A percentile compares a stretch with the other conserved stretches of the same genome.
Evolutionary conservation across 2,888 invertebrate species (phyloP).

Genomic region (Colostygia pectinataria): DNA sequence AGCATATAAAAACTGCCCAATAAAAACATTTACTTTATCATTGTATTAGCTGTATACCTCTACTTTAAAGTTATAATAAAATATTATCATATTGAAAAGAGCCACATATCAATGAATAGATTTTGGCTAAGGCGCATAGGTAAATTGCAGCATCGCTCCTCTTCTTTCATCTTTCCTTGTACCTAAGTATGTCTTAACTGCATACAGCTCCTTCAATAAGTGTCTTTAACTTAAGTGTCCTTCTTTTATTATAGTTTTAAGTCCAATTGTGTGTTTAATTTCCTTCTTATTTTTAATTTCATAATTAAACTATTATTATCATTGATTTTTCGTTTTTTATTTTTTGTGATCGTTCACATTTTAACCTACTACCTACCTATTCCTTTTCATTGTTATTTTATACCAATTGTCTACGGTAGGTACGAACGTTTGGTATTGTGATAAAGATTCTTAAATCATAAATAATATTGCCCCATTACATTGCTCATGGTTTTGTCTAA

Average conservation of each 20-base stretch:
- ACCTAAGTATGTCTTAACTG: slow-evolving; percentile 12
- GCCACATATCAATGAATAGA: slow-evolving; percentile 76
- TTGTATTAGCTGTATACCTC: slow-evolving; percentile 58
- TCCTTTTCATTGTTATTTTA: slow-evolving; percentile 49
- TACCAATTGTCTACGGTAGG: slow-evolving; percentile 65
- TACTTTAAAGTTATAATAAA: slow-evolving; percentile 38
- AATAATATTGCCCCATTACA: slow-evolving; percentile 28
- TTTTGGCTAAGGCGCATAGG: slow-evolving; percentile 65
- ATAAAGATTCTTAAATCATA: slow-evolving; percentile 17
- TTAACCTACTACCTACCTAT: slow-evolving; percentile 54
- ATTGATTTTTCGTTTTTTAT: slow-evolving; percentile 76
- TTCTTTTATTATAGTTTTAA: slow-evolving; percentile 76
- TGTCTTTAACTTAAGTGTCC: slow-evolving; percentile 57
- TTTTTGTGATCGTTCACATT: slow-evolving; percentile 51
- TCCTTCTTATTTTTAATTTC: slow-evolving; percentile 81
- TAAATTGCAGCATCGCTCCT: slow-evolving; percentile 37
- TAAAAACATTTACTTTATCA: slow-evolving; percentile 59
- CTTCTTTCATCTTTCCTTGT: slow-evolving; percentile 23
- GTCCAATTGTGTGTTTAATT: slow-evolving; percentile 79
- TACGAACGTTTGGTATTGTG: slow-evolving; percentile 35
- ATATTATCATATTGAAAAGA: slow-evolving; percentile 55
- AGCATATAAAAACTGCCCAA: slow-evolving; percentile 62
- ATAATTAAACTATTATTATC: slow-evolving; percentile 81
- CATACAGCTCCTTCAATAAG: slow-evolving; percentile 36
- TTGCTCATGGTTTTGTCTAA: slow-evolving; percentile 24